Conservation (phyloP, 2,888 invertebrate genomes). For the Ectobius pallidus region DNA sequence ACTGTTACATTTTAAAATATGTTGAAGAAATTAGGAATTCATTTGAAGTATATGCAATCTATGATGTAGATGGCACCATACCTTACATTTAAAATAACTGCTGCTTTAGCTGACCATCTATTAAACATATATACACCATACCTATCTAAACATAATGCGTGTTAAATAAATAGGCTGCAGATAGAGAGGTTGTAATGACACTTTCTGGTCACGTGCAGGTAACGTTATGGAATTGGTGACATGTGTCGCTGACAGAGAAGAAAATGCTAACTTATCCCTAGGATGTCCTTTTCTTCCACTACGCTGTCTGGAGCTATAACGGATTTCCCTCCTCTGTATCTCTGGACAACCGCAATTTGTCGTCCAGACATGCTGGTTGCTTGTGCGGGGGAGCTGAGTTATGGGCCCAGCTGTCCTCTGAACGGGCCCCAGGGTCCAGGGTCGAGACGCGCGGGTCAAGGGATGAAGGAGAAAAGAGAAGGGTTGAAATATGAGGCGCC, state of each 20-base stretch:
- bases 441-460: conserved; percentile 30
- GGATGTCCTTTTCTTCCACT: background rate
- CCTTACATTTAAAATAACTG: no score
- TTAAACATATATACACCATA: no score
- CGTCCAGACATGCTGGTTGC: background rate
- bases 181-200: no score
- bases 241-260: conserved; percentile 36
- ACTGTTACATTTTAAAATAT: no score
- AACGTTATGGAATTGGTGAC: conserved; percentile 29
- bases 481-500: conserved; percentile 37
- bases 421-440: conserved; percentile 35
- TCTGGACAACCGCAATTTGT: conserved; percentile 38
- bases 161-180: no score
- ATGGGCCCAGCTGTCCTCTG: conserved; percentile 35
- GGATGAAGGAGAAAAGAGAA: conserved; percentile 22
- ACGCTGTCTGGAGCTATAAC: background rate
- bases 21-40: no score
- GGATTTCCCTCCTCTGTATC: conserved; percentile 30
- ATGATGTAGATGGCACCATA: no score
- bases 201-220: conserved; percentile 2
- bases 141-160: no score
- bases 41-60: no score
- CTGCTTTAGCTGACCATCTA: no score
- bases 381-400: conserved; percentile 1
- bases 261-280: conserved; percentile 23